These are phyloP conservation scores for Idaea aversata DNA, from an alignment of 2,888 invertebrate species.

Conservation along the genomic window DNA sequence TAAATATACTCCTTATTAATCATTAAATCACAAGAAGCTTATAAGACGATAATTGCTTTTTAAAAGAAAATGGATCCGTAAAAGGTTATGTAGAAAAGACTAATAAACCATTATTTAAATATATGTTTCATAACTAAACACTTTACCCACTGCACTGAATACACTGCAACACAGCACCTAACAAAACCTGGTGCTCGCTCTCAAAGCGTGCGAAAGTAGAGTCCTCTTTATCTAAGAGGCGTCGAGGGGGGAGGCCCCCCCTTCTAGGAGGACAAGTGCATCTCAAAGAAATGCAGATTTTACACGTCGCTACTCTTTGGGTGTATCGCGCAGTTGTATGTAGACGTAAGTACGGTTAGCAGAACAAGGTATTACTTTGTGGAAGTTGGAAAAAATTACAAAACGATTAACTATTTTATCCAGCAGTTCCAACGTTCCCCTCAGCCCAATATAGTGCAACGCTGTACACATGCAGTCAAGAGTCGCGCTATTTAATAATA, in stretches of 20 bases:
- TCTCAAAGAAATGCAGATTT: constrained; percentile 81
- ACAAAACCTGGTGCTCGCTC: constrained; percentile 66
- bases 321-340: constrained; percentile 55
- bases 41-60: constrained; percentile 6
- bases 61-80: neutral
- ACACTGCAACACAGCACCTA: constrained; percentile 42
- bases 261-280: constrained; percentile 68
- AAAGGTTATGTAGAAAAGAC: neutral
- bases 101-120: no score
- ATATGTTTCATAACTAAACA: neutral
- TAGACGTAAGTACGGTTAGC: constrained; percentile 41
- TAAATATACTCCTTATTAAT: no score
- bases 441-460: no score
- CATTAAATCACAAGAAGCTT: neutral
- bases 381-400: neutral
- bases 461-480: no score
- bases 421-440: no score
- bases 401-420: no score
- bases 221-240: constrained; percentile 76
- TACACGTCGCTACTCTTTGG: constrained; percentile 79
- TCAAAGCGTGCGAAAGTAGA: constrained; percentile 77
- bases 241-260: constrained; percentile 40
- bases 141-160: constrained; percentile 8
- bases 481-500: no score
- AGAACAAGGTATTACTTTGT: constrained; percentile 20